These are phyloP conservation scores for Microtus pennsylvanicus DNA, from an alignment of 2,113 vertebrate genomes.

Conservation along the genomic window DNA sequence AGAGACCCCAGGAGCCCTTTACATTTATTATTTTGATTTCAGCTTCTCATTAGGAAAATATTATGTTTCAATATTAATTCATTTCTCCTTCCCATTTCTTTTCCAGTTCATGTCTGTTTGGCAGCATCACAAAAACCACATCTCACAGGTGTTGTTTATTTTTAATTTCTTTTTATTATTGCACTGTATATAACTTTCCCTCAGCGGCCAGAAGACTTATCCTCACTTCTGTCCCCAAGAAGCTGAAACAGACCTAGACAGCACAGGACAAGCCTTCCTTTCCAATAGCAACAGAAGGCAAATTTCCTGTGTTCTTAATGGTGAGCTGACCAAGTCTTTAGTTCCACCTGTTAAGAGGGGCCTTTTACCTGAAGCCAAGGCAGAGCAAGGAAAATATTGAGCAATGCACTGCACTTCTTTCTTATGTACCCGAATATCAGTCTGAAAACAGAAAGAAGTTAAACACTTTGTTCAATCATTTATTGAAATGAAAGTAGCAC, in stretches of 20 bases:
- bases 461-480: conserved; percentile 66
- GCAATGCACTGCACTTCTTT: conserved; percentile 71
- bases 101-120: not conserved
- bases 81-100: not conserved
- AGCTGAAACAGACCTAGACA: not conserved
- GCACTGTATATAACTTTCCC: not conserved
- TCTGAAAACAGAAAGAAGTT: conserved; percentile 63
- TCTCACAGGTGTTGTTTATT: not conserved
- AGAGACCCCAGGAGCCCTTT: not conserved
- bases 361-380: not conserved
- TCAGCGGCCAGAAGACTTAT: not conserved
- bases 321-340: not conserved
- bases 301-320: not conserved
- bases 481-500: conserved; percentile 63
- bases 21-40: conserved; percentile 20
- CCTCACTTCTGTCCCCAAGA: not conserved
- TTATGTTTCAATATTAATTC: not conserved
- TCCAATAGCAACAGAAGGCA: not conserved
- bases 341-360: conserved; percentile 23
- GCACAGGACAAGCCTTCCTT: not conserved
- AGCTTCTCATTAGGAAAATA: not conserved
- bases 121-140: conserved; percentile 13
- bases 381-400: conserved; percentile 29
- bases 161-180: conserved; percentile 31
- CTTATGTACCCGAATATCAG: conserved; percentile 36